Evolutionary conservation across 2,113 vertebrate genomes (phyloP).

Genomic region (Chaetorhynchus papuensis): DNA sequence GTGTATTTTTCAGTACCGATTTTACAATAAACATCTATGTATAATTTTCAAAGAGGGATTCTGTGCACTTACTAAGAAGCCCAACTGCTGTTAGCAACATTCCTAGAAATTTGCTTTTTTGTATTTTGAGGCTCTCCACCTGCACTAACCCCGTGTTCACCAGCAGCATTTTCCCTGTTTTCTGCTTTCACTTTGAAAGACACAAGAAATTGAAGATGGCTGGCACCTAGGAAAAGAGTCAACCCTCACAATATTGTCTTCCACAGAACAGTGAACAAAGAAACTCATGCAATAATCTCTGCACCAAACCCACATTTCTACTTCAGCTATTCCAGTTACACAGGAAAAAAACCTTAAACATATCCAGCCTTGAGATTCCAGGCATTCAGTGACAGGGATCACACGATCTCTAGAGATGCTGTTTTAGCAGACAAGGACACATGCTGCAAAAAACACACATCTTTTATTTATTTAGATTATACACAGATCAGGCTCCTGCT

Average conservation of each 20-base stretch:
- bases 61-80: neutral
- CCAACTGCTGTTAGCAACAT: neutral
- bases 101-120: neutral
- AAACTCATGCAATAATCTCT: neutral
- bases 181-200: neutral
- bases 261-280: neutral
- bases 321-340: neutral
- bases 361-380: neutral
- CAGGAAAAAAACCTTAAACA: neutral
- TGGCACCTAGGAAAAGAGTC: neutral
- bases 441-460: neutral
- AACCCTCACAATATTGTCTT: neutral
- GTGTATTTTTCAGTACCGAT: neutral
- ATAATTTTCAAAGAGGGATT: neutral
- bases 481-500: neutral
- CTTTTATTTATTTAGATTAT: neutral
- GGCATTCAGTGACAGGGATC: neutral
- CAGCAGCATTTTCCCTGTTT: neutral
- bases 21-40: neutral
- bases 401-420: neutral
- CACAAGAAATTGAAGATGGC: neutral
- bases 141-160: neutral
- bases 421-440: neutral
- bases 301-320: neutral
- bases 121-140: neutral